phyloP scores from a whole-genome alignment of 2,113 vertebrate genomes.

The Sminthopsis crassicaudata region DNA sequence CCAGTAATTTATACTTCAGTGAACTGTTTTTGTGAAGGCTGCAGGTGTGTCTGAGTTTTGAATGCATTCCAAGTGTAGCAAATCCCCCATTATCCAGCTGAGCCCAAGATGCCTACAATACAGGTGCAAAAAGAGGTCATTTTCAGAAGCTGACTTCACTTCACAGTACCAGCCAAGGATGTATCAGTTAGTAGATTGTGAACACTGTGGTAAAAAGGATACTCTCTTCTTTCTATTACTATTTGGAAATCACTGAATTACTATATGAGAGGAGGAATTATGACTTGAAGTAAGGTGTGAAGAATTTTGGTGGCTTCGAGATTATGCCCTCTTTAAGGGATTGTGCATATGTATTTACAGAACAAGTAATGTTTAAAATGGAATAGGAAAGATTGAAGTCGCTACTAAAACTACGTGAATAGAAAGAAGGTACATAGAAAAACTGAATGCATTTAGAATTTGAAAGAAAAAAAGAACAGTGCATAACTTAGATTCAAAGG shows the following conservation, averaged over 20 bases:
- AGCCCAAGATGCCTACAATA: slow-evolving; percentile 39
- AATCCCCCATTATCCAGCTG: slow-evolving; percentile 33
- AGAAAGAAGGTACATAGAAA: background rate
- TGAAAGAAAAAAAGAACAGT: background rate
- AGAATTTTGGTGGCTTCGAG: background rate
- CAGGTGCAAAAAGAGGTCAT: slow-evolving; percentile 42
- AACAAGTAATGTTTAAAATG: slow-evolving; percentile 41
- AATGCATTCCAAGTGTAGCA: slow-evolving; percentile 1
- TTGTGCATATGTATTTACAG: slow-evolving; percentile 39
- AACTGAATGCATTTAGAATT: background rate
- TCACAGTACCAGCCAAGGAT: slow-evolving; percentile 17
- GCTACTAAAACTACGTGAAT: background rate
- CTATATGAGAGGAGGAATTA: background rate
- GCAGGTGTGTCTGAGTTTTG: slow-evolving; percentile 60
- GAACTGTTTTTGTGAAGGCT: slow-evolving; percentile 40
- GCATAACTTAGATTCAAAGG: background rate
- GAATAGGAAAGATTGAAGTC: slow-evolving; percentile 11
- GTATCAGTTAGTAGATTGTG: slow-evolving; percentile 52
- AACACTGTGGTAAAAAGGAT: slow-evolving; percentile 11
- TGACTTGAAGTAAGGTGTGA: background rate
- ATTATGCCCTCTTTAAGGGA: slow-evolving; percentile 38
- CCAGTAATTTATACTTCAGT: slow-evolving; percentile 56
- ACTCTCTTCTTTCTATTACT: background rate
- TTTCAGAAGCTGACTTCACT: slow-evolving; percentile 12
- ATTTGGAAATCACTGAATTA: background rate